These are phyloP conservation scores for Sphyrna mokarran DNA, from an alignment of 2,113 vertebrate species.

Conservation along the genomic window DNA sequence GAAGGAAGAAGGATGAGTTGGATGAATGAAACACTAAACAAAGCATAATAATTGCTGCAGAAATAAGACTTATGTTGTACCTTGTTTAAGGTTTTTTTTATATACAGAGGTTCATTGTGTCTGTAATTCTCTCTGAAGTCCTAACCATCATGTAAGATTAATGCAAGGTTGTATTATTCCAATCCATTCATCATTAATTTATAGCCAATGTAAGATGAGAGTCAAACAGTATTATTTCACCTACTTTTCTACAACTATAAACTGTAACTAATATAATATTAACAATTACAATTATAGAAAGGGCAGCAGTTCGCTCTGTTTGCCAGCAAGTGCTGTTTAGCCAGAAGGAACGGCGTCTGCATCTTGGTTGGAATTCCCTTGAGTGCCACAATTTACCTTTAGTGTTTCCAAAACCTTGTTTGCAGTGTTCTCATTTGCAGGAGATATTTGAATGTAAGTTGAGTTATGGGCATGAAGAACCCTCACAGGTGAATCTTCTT, in stretches of 20 bases:
- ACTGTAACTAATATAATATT: conserved; percentile 22
- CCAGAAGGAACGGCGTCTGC: background rate
- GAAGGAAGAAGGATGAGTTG: background rate
- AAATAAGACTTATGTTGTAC: background rate
- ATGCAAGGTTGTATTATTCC: background rate
- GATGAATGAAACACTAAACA: background rate
- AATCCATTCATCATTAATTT: conserved; percentile 19
- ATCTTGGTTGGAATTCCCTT: background rate
- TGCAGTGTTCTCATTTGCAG: background rate
- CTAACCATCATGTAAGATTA: background rate
- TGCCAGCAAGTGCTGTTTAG: background rate
- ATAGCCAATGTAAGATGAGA: background rate
- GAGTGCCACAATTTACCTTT: background rate
- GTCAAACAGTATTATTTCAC: background rate
- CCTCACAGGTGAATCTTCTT: background rate
- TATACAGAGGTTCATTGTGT: background rate
- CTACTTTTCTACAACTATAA: conserved; percentile 4
- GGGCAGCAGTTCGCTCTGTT: background rate
- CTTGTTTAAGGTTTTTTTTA: background rate
- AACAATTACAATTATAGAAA: background rate
- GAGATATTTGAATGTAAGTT: background rate
- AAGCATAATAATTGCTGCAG: background rate
- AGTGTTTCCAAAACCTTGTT: background rate
- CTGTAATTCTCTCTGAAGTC: conserved; percentile 5
- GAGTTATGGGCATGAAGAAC: background rate